A percentile compares a stretch with the other conserved stretches of the same genome.
These are phyloP conservation scores for Prunella strophiata DNA, from an alignment of 2,797 vertebrate species.

Conservation along the genomic window DNA sequence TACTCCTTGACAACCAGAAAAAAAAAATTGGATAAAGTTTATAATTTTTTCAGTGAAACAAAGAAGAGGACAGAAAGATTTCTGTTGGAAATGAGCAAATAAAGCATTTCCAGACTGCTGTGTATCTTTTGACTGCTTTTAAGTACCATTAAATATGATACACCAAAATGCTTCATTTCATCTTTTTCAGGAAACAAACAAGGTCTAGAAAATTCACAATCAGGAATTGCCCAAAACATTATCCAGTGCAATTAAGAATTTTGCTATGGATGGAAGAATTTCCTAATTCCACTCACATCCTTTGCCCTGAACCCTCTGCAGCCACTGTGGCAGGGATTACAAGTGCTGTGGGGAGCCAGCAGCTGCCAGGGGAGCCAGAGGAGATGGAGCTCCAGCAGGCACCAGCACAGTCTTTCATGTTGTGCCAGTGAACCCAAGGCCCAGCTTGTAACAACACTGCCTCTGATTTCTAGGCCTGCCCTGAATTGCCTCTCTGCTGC, in stretches of 20 bases:
- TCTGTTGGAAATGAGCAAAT: not conserved
- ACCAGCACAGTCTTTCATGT: not conserved
- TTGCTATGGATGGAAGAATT: not conserved
- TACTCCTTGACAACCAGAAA: not conserved
- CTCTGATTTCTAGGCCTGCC: slow-evolving; percentile 12
- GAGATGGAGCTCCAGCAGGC: not conserved
- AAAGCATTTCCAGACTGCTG: not conserved
- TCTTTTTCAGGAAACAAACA: not conserved
- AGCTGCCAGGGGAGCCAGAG: not conserved
- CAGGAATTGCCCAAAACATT: not conserved
- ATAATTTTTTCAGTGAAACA: not conserved
- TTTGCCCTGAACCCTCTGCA: not conserved
- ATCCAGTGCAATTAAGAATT: not conserved
- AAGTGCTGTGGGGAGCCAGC: not conserved
- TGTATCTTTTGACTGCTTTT: not conserved
- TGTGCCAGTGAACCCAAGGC: not conserved
- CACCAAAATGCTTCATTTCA: not conserved
- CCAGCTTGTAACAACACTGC: not conserved
- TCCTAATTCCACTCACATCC: not conserved
- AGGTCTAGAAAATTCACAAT: not conserved
- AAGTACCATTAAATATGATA: not conserved
- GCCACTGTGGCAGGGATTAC: not conserved
- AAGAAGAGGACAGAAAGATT: not conserved
- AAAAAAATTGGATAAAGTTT: not conserved
- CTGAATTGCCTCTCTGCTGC: slow-evolving; percentile 11